These are phyloP conservation scores for Pogonognathellus flavescens DNA, from an alignment of 1,140 invertebrate species.

Conservation along the genomic window DNA sequence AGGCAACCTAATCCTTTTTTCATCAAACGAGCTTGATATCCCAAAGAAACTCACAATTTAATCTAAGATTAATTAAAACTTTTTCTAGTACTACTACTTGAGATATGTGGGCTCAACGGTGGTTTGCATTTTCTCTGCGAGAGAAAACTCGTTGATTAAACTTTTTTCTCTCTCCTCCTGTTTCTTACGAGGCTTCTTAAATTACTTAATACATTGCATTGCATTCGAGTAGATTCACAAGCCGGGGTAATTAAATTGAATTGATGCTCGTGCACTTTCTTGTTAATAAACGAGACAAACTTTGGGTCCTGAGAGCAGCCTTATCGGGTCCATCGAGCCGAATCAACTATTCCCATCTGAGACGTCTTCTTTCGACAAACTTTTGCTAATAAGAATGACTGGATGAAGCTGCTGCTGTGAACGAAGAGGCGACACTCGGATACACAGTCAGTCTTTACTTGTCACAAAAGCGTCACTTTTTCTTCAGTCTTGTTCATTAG, in stretches of 20 bases:
- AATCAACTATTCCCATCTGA: slow-evolving; percentile 61
- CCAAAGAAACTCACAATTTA: slow-evolving; percentile 65
- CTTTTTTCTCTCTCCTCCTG: slow-evolving; percentile 58
- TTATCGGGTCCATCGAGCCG: slow-evolving; percentile 59
- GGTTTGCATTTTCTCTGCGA: slow-evolving; percentile 56
- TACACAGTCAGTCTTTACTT: slow-evolving; percentile 36
- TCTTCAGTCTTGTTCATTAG: slow-evolving; percentile 54
- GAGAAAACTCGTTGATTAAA: slow-evolving; percentile 61
- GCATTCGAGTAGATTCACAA: neutral
- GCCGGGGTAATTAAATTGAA: slow-evolving; percentile 62
- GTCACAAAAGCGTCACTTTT: slow-evolving; percentile 54
- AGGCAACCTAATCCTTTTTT: slow-evolving; percentile 62
- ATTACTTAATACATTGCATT: slow-evolving; percentile 31
- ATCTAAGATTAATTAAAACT: slow-evolving; percentile 66
- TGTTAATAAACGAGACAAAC: slow-evolving; percentile 56
- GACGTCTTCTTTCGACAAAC: slow-evolving; percentile 51
- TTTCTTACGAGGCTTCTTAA: slow-evolving; percentile 22
- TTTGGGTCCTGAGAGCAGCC: slow-evolving; percentile 28
- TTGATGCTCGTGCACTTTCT: slow-evolving; percentile 56
- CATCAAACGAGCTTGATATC: slow-evolving; percentile 58
- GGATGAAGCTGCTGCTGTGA: neutral
- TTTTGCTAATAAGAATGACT: slow-evolving; percentile 58
- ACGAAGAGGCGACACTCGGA: neutral
- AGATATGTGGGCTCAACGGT: slow-evolving; percentile 53
- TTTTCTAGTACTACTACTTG: slow-evolving; percentile 48